Base-by-base conservation (phyloP, 2,888 invertebrate genomes). In the Unio delphinus region DNA sequence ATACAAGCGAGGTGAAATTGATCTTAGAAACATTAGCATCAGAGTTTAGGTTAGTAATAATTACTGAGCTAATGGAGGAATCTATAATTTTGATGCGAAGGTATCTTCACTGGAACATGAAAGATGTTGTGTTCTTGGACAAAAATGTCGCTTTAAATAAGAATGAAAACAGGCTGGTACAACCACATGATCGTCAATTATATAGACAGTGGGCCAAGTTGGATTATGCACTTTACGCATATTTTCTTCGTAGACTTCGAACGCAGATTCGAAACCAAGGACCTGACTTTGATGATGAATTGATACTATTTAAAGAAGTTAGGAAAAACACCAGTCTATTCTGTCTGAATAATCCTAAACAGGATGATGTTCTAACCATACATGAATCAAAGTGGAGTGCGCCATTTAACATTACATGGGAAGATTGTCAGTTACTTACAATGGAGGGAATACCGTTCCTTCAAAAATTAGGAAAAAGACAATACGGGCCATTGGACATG, bases 21-120 rank as follows among this genome's bases (percentile, higher is more conserved):
- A 75, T 73, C 58, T 70, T 80, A 45, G 68, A 70, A 58, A 54
- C 66, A 15, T 30, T 74, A 55, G 73, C 74, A 23, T 26, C 65
- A 60, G 76, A 76, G 20, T 80, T 80, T 57, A 63, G 68, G 30
- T 67, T 80, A n/a, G 76, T 80, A 4, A 75, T 80, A n/a, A 74
- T 80, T 17, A 70, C 75, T 20, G 80, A 80, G n/a, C 68, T 73
- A 61, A 78, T 80, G 59, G 76, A 78, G 54, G 80, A 80, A 67
- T 80, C 80, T 23, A 55, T 80, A 3, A 61, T 80, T 26, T 57
- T 80, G n/a, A 55, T 80, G 59, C 66, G 74, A 59, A 63, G 78
- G n/a, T 74, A 69, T 61, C 56, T 80, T 15, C 73, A 72, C 55
- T 80, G 80, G 80, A 65, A 72, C 26, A 76, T 74, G 3, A 78